phyloP scores from a whole-genome alignment of 1,140 invertebrate species.

The Teleogryllus occipitalis region DNA sequence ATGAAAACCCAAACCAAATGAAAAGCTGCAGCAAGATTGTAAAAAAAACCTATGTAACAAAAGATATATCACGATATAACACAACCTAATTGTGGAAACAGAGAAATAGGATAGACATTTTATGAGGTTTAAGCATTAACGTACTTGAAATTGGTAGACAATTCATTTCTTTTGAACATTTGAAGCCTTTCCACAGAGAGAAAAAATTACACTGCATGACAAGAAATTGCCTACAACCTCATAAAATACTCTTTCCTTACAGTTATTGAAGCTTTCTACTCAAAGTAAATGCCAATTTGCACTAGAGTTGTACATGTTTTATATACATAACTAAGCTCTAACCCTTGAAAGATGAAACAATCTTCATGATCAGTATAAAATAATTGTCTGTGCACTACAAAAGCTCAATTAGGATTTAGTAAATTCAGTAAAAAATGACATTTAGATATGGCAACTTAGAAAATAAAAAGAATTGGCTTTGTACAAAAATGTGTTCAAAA shows the following conservation, averaged over 20 bases:
- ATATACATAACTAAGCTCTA: background rate
- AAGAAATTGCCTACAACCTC: background rate
- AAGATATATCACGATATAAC: slow-evolving; percentile 14
- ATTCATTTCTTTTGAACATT: background rate
- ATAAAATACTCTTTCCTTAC: background rate
- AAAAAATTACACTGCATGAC: background rate
- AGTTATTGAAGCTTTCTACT: background rate
- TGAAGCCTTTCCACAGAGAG: slow-evolving; percentile 1
- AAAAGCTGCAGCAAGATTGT: slow-evolving; percentile 15
- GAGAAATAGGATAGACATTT: background rate
- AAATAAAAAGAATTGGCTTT: slow-evolving; percentile 15
- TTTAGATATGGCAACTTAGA: slow-evolving; percentile 17
- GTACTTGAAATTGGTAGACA: background rate
- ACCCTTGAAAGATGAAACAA: background rate
- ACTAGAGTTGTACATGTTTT: background rate
- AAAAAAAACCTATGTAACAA: slow-evolving; percentile 7
- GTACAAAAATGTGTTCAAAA: slow-evolving; percentile 20
- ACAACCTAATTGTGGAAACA: slow-evolving; percentile 9
- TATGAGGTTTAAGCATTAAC: background rate
- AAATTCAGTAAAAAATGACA: slow-evolving; percentile 1
- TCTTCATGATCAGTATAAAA: background rate
- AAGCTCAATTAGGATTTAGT: background rate
- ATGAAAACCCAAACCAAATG: slow-evolving; percentile 11
- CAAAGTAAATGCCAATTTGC: slow-evolving; percentile 12
- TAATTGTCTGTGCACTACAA: background rate